Percentiles rank a stretch among this genome's conserved stretches.
Evolutionary conservation across 2,797 vertebrate species (phyloP).

Genomic region (Mormyrus proboscirostris): DNA sequence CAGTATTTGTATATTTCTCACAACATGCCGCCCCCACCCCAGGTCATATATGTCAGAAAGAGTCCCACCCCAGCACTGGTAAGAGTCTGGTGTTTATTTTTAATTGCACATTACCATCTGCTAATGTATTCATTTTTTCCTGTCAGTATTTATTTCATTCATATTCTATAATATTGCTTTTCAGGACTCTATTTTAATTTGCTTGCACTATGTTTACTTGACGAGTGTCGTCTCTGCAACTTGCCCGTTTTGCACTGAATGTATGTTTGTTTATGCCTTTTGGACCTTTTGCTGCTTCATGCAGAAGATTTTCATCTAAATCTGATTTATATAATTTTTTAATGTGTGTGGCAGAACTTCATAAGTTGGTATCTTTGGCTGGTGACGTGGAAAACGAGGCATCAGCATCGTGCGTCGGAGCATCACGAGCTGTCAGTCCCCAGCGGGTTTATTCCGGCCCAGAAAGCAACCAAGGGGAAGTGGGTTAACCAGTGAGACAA

Average conservation of each 20-base stretch:
- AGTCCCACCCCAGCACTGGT: neutral
- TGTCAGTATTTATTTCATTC: neutral
- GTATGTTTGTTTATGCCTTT: neutral
- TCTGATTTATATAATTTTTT: neutral
- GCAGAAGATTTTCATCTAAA: neutral
- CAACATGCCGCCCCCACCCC: neutral
- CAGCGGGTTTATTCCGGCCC: neutral
- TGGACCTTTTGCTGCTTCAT: neutral
- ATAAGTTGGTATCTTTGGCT: neutral
- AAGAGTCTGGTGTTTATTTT: neutral
- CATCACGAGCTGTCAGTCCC: neutral
- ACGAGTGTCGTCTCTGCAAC: neutral
- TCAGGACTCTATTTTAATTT: neutral
- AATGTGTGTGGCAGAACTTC: neutral
- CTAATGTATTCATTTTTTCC: neutral
- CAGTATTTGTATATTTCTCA: neutral
- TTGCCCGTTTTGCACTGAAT: neutral
- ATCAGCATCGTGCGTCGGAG: neutral
- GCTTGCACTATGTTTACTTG: neutral
- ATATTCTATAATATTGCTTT: neutral
- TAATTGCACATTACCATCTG: neutral
- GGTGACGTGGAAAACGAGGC: neutral
- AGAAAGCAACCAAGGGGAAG: neutral
- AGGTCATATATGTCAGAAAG: neutral
- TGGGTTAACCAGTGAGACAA: neutral